Evolutionary conservation across 2,113 vertebrate genomes (phyloP).

Genomic region (Coptodon bakossiorum): DNA sequence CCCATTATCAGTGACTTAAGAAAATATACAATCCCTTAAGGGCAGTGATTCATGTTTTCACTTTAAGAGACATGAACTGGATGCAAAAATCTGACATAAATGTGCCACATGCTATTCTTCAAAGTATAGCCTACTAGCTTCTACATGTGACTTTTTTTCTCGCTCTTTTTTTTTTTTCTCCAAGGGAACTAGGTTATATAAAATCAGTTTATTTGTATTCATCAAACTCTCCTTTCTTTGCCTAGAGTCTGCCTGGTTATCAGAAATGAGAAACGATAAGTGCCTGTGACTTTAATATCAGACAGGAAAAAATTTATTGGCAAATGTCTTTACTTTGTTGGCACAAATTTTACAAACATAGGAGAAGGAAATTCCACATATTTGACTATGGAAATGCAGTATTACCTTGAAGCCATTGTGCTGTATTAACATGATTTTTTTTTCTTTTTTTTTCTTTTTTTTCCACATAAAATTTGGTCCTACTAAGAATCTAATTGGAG

Average conservation of each 20-base stretch:
- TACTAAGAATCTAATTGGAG: not conserved
- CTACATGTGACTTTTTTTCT: not conserved
- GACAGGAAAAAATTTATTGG: not conserved
- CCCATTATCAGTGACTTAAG: conserved; percentile 37
- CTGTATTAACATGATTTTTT: not conserved
- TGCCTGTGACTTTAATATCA: not conserved
- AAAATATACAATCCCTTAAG: conserved; percentile 18
- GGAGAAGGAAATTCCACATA: not conserved
- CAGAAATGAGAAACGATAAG: not conserved
- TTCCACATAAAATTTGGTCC: not conserved
- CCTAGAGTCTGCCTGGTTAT: not conserved
- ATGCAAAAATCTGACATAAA: conserved; percentile 40
- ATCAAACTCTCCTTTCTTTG: not conserved
- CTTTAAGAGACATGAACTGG: conserved; percentile 36
- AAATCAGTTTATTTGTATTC: not conserved
- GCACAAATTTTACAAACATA: not conserved
- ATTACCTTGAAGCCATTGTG: not conserved
- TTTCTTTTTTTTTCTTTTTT: not conserved
- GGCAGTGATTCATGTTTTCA: conserved; percentile 53
- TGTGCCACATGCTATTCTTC: conserved; percentile 20
- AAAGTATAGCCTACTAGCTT: not conserved
- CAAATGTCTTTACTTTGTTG: not conserved
- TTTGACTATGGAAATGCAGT: not conserved
- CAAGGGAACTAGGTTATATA: not conserved
- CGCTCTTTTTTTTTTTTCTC: not conserved